phyloP scores from a whole-genome alignment of 2,888 invertebrate species.

The Tricholauxania praeusta region DNA sequence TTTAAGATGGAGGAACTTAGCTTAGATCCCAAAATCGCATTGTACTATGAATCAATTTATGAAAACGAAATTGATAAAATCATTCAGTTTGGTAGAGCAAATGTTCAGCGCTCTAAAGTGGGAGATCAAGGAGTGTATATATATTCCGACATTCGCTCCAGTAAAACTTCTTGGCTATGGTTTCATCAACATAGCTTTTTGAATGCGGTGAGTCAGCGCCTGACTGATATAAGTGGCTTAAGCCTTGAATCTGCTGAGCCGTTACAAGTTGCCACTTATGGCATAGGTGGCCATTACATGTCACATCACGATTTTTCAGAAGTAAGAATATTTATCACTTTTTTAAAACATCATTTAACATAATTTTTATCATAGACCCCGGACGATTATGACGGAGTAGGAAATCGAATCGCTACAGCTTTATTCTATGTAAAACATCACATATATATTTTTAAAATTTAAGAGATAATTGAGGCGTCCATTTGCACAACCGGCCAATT shows the following conservation, averaged over 20 bases:
- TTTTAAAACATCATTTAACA: neutral
- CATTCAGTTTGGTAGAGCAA: conserved; percentile 33
- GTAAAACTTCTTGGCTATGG: conserved; percentile 48
- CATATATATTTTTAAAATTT: no score
- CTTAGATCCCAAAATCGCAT: conserved; percentile 47
- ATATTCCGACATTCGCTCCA: conserved; percentile 43
- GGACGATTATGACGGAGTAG: neutral
- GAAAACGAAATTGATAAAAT: conserved; percentile 43
- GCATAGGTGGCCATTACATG: conserved; percentile 51
- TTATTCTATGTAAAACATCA: conserved; percentile 49
- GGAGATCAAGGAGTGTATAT: conserved; percentile 29
- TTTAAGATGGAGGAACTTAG: conserved; percentile 51
- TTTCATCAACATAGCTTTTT: conserved; percentile 41
- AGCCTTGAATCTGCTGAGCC: conserved; percentile 44
- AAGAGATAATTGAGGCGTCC: no score
- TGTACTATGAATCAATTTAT: conserved; percentile 47
- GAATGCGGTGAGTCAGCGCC: conserved; percentile 39
- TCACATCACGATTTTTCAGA: conserved; percentile 48
- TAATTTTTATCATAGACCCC: no score
- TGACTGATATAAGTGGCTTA: conserved; percentile 52
- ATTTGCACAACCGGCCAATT: no score
- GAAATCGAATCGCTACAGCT: conserved; percentile 50
- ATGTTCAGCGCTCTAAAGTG: conserved; percentile 47
- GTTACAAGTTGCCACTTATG: conserved; percentile 50
- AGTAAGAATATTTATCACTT: no score